These are phyloP conservation scores for Neoseiulus cucumeris DNA, from an alignment of 1,140 invertebrate species.

Conservation along the genomic window DNA sequence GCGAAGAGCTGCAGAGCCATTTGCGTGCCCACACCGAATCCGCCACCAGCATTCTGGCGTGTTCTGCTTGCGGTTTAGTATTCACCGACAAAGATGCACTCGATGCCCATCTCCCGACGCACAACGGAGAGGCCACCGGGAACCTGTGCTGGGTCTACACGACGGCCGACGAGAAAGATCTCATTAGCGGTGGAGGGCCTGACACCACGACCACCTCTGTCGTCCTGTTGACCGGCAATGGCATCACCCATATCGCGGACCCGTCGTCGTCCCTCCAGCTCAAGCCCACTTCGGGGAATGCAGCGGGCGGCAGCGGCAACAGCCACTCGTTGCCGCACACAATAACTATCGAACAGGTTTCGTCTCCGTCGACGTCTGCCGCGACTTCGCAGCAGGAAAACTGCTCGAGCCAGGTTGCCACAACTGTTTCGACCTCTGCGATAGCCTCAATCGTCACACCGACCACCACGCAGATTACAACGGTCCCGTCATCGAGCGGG, in stretches of 20 bases:
- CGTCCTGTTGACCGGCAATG: neutral
- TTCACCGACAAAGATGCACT: constrained; percentile 4
- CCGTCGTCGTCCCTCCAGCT: neutral
- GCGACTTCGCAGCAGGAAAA: neutral
- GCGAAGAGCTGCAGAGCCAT: constrained; percentile 92
- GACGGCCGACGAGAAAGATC: neutral
- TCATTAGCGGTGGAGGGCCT: neutral
- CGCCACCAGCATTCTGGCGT: neutral
- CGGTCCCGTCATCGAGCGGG: neutral
- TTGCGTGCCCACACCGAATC: constrained; percentile 46
- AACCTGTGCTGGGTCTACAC: constrained; percentile 5
- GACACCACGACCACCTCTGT: constrained; percentile 7
- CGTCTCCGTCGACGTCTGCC: neutral
- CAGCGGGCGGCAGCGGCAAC: neutral
- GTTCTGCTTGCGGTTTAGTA: neutral
- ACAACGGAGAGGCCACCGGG: constrained; percentile 1
- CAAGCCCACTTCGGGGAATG: neutral
- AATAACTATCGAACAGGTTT: neutral
- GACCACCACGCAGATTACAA: neutral
- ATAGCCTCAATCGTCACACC: neutral
- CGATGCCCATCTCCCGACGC: constrained; percentile 6
- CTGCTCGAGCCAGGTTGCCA: neutral
- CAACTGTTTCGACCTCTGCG: neutral
- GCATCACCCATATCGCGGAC: neutral
- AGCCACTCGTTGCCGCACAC: neutral